These are phyloP conservation scores for Drosophila nigrodunni DNA, from an alignment of 1,140 invertebrate species.

Conservation along the genomic window DNA sequence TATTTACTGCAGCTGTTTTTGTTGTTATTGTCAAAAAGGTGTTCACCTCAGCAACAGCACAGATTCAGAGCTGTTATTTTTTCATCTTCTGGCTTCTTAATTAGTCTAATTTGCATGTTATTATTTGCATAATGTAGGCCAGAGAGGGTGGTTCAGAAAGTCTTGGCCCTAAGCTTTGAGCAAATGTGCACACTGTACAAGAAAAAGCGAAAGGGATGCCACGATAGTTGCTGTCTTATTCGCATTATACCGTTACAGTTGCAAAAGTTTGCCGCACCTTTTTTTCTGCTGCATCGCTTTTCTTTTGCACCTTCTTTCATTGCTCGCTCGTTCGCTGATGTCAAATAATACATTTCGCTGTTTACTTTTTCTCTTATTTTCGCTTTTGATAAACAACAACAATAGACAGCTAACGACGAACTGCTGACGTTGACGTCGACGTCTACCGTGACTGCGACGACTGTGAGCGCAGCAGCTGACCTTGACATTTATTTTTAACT, in stretches of 20 bases:
- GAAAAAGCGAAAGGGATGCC: background rate
- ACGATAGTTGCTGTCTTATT: background rate
- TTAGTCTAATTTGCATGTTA: slow-evolving; percentile 30
- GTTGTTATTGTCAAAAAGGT: slow-evolving; percentile 18
- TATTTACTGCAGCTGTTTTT: slow-evolving; percentile 16
- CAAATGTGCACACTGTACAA: background rate
- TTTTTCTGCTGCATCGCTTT: slow-evolving; percentile 49
- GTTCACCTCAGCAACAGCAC: slow-evolving; percentile 39
- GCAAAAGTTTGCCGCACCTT: slow-evolving; percentile 59
- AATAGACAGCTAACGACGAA: slow-evolving; percentile 16
- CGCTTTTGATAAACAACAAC: slow-evolving; percentile 38
- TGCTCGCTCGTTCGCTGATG: background rate
- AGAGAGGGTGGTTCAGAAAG: slow-evolving; percentile 11
- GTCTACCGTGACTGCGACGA: slow-evolving; percentile 7
- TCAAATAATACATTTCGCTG: slow-evolving; percentile 19
- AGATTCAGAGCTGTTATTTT: background rate
- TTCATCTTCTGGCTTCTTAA: slow-evolving; percentile 16
- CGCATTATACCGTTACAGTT: background rate
- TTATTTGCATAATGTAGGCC: slow-evolving; percentile 32
- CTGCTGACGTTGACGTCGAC: slow-evolving; percentile 27
- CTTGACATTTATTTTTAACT: slow-evolving; percentile 83
- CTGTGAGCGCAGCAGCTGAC: slow-evolving; percentile 49
- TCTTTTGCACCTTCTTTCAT: background rate
- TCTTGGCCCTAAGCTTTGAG: background rate
- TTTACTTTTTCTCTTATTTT: slow-evolving; percentile 20